Percentiles rank a stretch among this genome's conserved stretches.
phyloP scores from a whole-genome alignment of 2,113 vertebrate genomes.

The Ondatra zibethicus region DNA sequence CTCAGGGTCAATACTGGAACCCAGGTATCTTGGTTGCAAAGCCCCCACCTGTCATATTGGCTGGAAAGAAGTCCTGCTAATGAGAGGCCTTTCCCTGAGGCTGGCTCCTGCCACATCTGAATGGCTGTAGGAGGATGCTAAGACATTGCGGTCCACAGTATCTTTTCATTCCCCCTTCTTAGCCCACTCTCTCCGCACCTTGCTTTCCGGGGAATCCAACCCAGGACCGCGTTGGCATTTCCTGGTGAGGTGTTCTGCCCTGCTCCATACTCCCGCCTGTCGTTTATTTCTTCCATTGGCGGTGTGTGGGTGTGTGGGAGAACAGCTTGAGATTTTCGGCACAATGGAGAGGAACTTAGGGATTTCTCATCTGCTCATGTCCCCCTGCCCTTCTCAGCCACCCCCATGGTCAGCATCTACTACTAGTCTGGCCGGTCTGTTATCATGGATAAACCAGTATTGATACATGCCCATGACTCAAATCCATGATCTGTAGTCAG shows the following conservation, averaged over 20 bases:
- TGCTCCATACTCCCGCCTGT: not conserved
- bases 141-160: not conserved
- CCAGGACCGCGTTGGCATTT: not conserved
- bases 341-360: no score
- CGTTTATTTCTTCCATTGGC: no score
- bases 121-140: not conserved
- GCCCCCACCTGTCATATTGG: not conserved
- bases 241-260: no score
- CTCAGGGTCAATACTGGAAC: not conserved
- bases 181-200: rapidly evolving
- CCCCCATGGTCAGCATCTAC: not conserved
- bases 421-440: not conserved
- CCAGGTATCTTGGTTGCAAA: not conserved
- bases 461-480: no score
- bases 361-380: not conserved
- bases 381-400: rapidly evolving
- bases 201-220: not conserved
- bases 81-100: no score
- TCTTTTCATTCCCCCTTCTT: no score
- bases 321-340: not conserved
- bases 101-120: not conserved
- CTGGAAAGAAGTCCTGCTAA: rapidly evolving
- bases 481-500: no score
- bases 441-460: not conserved
- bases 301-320: not conserved